phyloP scores from a whole-genome alignment of 2,797 vertebrate genomes.

The Phoeniculus purpureus region DNA sequence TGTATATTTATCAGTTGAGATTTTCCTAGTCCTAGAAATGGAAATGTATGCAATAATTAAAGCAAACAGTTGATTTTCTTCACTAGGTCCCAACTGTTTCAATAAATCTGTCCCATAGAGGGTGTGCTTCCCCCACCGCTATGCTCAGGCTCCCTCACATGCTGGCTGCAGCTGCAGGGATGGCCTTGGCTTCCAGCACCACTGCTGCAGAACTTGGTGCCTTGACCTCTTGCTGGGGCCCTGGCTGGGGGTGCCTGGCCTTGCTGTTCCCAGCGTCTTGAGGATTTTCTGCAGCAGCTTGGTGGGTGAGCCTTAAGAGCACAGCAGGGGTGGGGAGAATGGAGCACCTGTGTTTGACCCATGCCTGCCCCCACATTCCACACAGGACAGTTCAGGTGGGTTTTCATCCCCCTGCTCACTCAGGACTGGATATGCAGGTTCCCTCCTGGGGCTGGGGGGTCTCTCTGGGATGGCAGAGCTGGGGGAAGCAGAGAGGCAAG shows the following conservation, averaged over 20 bases:
- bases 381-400: too few relatives aligned
- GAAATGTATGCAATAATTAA: conserved; percentile 69
- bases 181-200: background rate
- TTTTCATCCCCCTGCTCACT: background rate
- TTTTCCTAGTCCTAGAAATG: conserved; percentile 70
- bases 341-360: fast-evolving
- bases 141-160: background rate
- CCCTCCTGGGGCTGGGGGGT: background rate
- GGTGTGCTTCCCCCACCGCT: background rate
- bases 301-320: fast-evolving
- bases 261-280: too few relatives aligned
- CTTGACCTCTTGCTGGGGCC: fast-evolving
- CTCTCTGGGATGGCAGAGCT: background rate
- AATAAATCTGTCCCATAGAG: conserved; percentile 62
- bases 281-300: background rate
- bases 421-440: background rate
- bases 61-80: conserved; percentile 75
- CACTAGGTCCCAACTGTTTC: conserved; percentile 49
- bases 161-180: background rate
- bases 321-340: fast-evolving
- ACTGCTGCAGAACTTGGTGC: background rate
- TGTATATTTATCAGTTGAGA: conserved; percentile 76
- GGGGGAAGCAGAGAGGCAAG: background rate
- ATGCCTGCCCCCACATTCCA: fast-evolving
- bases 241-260: background rate